These are phyloP conservation scores for Vandiemenella viatica DNA, from an alignment of 2,888 invertebrate species.

Conservation along the genomic window DNA sequence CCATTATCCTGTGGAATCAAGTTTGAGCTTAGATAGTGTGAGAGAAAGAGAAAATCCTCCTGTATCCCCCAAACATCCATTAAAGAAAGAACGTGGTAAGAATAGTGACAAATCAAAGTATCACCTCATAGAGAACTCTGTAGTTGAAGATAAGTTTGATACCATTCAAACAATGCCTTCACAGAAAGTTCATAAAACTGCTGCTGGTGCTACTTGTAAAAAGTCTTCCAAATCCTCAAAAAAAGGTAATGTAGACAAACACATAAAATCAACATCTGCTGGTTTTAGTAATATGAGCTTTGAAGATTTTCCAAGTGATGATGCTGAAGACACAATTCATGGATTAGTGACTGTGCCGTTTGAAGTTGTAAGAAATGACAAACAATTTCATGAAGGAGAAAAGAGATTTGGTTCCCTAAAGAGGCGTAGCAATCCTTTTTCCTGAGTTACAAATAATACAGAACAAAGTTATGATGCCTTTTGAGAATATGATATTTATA, in stretches of 20 bases:
- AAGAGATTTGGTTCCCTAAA: conserved; percentile 31
- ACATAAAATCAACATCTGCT: conserved; percentile 24
- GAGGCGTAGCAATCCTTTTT: conserved; percentile 32
- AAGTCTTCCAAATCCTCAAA: conserved; percentile 22
- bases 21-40: not conserved
- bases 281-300: conserved; percentile 63
- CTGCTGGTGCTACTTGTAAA: conserved; percentile 19
- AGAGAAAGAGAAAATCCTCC: not conserved
- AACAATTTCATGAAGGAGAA: conserved; percentile 21
- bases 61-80: conserved; percentile 3
- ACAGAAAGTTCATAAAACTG: conserved; percentile 23
- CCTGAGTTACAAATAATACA: no score
- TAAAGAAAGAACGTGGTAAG: conserved; percentile 22
- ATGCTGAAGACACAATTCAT: conserved; percentile 32
- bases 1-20: not conserved
- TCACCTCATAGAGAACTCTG: conserved; percentile 33
- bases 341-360: conserved; percentile 37
- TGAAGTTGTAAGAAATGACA: conserved; percentile 38
- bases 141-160: conserved; percentile 25
- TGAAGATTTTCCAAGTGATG: conserved; percentile 54
- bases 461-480: no score
- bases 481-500: no score
- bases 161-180: conserved; percentile 22
- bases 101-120: conserved; percentile 33
- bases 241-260: conserved; percentile 18